Conservation (phyloP, 2,888 invertebrate genomes). For the Diadegma fenestrale region DNA sequence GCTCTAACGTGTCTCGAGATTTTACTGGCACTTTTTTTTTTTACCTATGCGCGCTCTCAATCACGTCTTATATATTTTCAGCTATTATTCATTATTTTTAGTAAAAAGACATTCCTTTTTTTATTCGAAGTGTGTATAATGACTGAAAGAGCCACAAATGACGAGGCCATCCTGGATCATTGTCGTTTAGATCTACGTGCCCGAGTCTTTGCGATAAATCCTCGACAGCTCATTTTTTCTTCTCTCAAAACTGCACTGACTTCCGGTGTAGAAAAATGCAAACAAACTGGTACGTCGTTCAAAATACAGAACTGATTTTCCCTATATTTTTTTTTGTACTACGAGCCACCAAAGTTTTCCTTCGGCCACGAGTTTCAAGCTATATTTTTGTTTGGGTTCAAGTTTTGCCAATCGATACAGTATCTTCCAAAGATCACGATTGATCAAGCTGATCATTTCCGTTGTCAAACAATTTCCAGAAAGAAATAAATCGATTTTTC, state of each 20-base stretch:
- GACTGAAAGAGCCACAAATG: constrained; percentile 29
- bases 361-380: neutral
- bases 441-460: neutral
- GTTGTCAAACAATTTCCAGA: neutral
- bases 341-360: neutral
- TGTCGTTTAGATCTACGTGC: neutral
- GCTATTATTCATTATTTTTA: constrained; percentile 20
- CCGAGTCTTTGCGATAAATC: neutral
- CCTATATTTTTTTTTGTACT: neutral
- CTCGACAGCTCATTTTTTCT: neutral
- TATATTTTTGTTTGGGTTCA: neutral
- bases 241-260: neutral
- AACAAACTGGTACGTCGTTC: neutral
- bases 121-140: neutral
- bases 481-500: neutral
- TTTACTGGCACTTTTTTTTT: constrained; percentile 49
- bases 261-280: neutral
- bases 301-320: neutral
- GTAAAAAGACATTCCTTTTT: neutral
- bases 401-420: neutral
- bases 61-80: constrained; percentile 17
- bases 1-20: constrained; percentile 71
- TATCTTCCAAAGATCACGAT: neutral
- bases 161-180: constrained; percentile 4
- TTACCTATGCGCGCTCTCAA: constrained; percentile 39